A percentile compares a stretch with the other conserved stretches of the same genome.
These are phyloP conservation scores for Gallinago solitaria DNA, from an alignment of 2,797 vertebrate genomes.

Conservation along the genomic window DNA sequence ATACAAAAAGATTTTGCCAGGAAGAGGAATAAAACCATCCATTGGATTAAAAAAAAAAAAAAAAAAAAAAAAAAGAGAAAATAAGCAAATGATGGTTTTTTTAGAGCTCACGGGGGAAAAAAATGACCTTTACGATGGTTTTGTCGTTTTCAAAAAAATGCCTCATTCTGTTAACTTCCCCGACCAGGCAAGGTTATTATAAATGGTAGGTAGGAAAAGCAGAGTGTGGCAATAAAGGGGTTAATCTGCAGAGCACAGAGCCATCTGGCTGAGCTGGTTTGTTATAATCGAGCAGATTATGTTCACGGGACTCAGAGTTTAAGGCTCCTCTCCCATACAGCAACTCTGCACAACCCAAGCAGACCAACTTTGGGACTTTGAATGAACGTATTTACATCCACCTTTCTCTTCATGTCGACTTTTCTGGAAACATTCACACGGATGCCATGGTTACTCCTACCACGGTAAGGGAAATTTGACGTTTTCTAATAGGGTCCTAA, in stretches of 20 bases:
- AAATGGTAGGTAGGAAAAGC: slow-evolving; percentile 26
- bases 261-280: slow-evolving; percentile 88
- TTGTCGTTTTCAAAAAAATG: neutral
- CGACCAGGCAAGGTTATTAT: neutral
- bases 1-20: neutral
- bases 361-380: slow-evolving; percentile 75
- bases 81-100: neutral
- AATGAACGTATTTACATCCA: slow-evolving; percentile 77
- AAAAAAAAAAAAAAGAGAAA: neutral
- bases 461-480: slow-evolving; percentile 79
- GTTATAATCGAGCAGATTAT: slow-evolving; percentile 86
- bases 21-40: neutral
- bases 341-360: slow-evolving; percentile 70
- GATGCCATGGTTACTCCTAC: slow-evolving; percentile 85
- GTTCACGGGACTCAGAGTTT: slow-evolving; percentile 81
- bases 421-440: slow-evolving; percentile 79
- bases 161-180: neutral
- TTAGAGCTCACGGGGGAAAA: neutral
- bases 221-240: slow-evolving; percentile 74
- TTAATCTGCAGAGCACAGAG: slow-evolving; percentile 81
- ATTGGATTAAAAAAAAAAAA: neutral
- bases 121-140: neutral
- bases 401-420: slow-evolving; percentile 84
- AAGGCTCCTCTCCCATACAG: slow-evolving; percentile 78
- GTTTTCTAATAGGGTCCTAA: slow-evolving; percentile 53